Percentiles rank a stretch among this genome's conserved stretches.
Conservation (phyloP, 2,797 vertebrate genomes). For the Myotis planiceps region DNA sequence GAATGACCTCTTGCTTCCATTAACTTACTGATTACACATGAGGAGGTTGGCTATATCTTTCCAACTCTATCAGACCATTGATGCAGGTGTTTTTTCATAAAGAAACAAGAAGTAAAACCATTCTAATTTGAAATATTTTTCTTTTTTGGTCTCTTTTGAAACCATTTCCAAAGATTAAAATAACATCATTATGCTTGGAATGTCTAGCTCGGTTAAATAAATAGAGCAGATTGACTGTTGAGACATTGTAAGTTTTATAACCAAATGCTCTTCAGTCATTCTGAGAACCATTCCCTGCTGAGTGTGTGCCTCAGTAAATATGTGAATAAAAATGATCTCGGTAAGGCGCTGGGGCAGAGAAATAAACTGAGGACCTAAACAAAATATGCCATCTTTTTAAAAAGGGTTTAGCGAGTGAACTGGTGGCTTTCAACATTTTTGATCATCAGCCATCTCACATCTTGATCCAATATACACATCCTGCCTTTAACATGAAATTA, state of each 20-base stretch:
- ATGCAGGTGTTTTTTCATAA: neutral
- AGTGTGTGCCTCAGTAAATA: conserved; percentile 51
- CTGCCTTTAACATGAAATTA: neutral
- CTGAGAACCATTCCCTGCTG: conserved; percentile 38
- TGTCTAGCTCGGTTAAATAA: conserved; percentile 22
- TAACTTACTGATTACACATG: neutral
- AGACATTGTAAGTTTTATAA: conserved; percentile 61
- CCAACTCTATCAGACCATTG: neutral
- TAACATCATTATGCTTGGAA: neutral
- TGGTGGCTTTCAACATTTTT: neutral
- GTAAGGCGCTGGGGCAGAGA: conserved; percentile 34
- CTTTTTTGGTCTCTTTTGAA: neutral
- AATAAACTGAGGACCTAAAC: conserved; percentile 53
- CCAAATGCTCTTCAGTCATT: conserved; percentile 63
- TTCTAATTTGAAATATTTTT: neutral
- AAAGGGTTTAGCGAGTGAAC: conserved; percentile 44
- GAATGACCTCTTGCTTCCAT: neutral
- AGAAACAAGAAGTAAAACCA: conserved; percentile 26
- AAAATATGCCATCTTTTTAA: conserved; percentile 52
- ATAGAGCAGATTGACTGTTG: neutral
- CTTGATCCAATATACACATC: neutral
- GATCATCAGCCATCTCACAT: neutral
- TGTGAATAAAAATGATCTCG: conserved; percentile 69
- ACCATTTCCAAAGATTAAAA: conserved; percentile 2
- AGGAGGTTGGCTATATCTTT: neutral